Conservation (phyloP, 2,797 vertebrate species). For the Tragopan temminckii region DNA sequence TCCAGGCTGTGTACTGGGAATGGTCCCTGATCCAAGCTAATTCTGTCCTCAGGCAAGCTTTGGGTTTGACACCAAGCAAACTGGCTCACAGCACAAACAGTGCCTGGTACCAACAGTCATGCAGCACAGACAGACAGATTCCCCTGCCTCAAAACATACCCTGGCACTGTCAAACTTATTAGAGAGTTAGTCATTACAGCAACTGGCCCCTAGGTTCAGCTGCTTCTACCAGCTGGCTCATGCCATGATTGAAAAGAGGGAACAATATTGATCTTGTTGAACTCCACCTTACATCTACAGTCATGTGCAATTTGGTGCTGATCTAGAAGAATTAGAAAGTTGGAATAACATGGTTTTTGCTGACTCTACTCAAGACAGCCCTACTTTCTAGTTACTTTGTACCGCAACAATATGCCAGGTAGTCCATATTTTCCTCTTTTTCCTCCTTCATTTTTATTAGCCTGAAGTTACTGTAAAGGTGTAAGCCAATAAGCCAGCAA, state of each 20-base stretch:
- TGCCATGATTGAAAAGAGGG: background rate
- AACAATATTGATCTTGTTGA: background rate
- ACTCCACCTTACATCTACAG: background rate
- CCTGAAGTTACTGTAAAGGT: background rate
- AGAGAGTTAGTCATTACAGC: background rate
- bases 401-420: background rate
- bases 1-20: background rate
- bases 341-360: background rate
- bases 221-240: background rate
- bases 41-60: background rate
- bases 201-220: background rate
- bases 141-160: rapidly evolving
- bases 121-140: background rate
- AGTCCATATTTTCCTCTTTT: background rate
- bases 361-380: background rate
- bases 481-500: background rate
- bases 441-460: background rate
- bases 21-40: rapidly evolving
- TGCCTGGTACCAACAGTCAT: background rate
- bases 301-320: background rate
- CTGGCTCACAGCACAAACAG: background rate
- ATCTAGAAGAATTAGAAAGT: background rate
- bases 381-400: background rate
- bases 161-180: background rate
- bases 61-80: background rate